These are phyloP conservation scores for Pseudolycoriella hygida DNA, from an alignment of 2,888 invertebrate genomes.

Conservation along the genomic window DNA sequence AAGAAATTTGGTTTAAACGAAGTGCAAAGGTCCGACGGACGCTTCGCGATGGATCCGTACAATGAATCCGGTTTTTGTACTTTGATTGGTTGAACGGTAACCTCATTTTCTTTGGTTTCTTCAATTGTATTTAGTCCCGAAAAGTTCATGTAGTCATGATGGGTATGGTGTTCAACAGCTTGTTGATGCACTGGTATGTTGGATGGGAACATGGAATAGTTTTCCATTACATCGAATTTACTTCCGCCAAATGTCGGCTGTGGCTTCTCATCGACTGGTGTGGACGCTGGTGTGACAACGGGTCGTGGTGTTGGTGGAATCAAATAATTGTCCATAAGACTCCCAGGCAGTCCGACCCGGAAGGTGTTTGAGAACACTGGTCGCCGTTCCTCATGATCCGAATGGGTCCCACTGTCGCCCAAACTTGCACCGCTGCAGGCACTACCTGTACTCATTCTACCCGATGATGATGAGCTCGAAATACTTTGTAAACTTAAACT, in stretches of 20 bases:
- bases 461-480: constrained; percentile 57
- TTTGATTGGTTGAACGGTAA: constrained; percentile 25
- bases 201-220: constrained; percentile 28
- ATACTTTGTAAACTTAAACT: constrained; percentile 49
- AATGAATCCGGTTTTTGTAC: constrained; percentile 21
- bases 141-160: constrained; percentile 12
- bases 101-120: constrained; percentile 23
- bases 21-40: constrained; percentile 1
- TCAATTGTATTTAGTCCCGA: constrained; percentile 26
- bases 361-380: constrained; percentile 13
- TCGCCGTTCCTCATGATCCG: constrained; percentile 59
- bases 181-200: constrained; percentile 23
- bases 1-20: constrained; percentile 3
- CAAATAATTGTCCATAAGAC: constrained; percentile 38
- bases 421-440: constrained; percentile 57
- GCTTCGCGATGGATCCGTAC: constrained; percentile 13
- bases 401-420: constrained; percentile 72
- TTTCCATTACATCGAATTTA: constrained; percentile 14
- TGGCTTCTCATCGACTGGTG: neutral
- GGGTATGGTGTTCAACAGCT: neutral
- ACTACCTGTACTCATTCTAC: constrained; percentile 60
- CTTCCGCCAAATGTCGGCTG: constrained; percentile 7
- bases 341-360: constrained; percentile 22
- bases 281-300: constrained; percentile 13
- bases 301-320: constrained; percentile 45